phyloP scores from a whole-genome alignment of 64 coral and sea anemone species.

The Pocillopora verrucosa region DNA sequence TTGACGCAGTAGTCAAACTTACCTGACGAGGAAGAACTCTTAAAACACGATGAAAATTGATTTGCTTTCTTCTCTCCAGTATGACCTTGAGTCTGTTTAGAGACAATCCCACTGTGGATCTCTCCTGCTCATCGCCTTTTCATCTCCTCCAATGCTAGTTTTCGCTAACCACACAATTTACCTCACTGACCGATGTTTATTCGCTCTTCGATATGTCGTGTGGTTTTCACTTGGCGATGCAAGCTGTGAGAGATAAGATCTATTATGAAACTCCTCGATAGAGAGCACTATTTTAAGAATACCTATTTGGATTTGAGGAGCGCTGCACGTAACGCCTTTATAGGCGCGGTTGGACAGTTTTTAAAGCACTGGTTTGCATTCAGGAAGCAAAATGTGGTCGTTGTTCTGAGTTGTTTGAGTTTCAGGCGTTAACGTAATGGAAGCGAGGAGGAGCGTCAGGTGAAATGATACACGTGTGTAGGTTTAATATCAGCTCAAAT shows the following conservation, averaged over 20 bases:
- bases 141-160: neutral
- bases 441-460: neutral
- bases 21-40: too few relatives aligned
- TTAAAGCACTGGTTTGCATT: neutral
- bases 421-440: neutral
- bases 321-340: neutral
- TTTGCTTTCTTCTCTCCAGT: too few relatives aligned
- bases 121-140: neutral
- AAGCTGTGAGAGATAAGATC: constrained; percentile 41
- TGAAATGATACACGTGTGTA: neutral
- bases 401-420: too few relatives aligned
- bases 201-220: constrained; percentile 21
- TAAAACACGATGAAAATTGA: too few relatives aligned
- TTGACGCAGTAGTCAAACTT: too few relatives aligned
- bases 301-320: neutral
- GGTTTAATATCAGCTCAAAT: neutral
- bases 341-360: neutral
- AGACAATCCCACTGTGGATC: neutral
- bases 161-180: neutral
- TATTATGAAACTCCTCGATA: neutral
- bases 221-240: neutral
- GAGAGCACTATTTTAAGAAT: neutral
- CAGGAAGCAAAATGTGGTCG: neutral
- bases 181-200: constrained; percentile 11
- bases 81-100: neutral